Conservation (phyloP, 2,113 vertebrate genomes). For the Albula glossodonta region DNA sequence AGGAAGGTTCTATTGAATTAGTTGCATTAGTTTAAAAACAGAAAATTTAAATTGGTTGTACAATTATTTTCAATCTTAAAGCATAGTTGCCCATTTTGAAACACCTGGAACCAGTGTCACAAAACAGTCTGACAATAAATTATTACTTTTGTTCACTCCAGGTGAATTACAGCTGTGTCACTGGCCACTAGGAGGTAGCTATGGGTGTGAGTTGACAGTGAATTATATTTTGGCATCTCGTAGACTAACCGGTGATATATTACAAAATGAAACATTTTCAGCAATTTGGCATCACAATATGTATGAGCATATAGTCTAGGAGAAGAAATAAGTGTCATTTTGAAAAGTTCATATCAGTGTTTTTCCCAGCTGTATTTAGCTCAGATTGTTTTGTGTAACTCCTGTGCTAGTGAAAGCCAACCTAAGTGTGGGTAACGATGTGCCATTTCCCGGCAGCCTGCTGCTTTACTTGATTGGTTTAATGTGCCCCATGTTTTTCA, state of each 20-base stretch:
- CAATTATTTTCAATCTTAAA: too few relatives aligned
- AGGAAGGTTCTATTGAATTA: too few relatives aligned
- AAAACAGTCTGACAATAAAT: too few relatives aligned
- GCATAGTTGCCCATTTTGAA: too few relatives aligned
- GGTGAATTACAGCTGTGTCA: too few relatives aligned
- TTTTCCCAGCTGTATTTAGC: neutral
- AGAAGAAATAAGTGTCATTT: neutral
- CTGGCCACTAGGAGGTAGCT: too few relatives aligned
- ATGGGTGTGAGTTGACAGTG: neutral
- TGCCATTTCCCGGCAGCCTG: neutral
- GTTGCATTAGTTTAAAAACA: too few relatives aligned
- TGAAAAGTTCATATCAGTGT: neutral
- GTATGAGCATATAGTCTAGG: neutral
- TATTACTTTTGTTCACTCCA: too few relatives aligned
- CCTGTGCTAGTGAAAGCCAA: neutral
- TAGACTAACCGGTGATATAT: neutral
- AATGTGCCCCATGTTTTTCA: slow-evolving; percentile 1
- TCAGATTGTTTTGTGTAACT: neutral
- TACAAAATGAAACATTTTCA: neutral
- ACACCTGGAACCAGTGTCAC: too few relatives aligned
- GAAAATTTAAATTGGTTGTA: too few relatives aligned
- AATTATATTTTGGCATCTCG: neutral
- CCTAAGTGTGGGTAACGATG: neutral
- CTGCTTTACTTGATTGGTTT: neutral
- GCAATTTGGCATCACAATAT: neutral